phyloP scores from a whole-genome alignment of 2,888 invertebrate species.

The Torymus auratus region DNA sequence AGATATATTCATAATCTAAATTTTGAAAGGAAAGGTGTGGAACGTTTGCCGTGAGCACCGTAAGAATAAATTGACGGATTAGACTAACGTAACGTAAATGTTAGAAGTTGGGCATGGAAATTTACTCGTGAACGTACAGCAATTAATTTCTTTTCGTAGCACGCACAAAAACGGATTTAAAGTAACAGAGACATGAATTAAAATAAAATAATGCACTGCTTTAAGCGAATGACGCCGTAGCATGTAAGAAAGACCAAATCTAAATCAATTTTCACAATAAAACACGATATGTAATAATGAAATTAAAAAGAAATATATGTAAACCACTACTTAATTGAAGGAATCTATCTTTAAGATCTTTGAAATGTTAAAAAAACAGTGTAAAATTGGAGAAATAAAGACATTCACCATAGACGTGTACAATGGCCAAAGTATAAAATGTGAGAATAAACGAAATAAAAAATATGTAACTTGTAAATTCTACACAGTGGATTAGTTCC shows the following conservation, averaged over 20 bases:
- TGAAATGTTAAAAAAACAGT: not conserved
- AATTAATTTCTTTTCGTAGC: conserved; percentile 56
- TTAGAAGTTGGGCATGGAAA: conserved; percentile 53
- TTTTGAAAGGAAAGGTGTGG: conserved; percentile 15
- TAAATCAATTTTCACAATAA: conserved; percentile 45
- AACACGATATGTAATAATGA: conserved; percentile 30
- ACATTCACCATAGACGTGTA: conserved; percentile 37
- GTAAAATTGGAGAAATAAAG: conserved; percentile 26
- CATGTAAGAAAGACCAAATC: conserved; percentile 55
- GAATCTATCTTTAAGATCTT: conserved; percentile 19
- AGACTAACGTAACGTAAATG: conserved; percentile 19
- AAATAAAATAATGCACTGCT: conserved; percentile 57
- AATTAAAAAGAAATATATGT: conserved; percentile 4
- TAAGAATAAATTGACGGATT: conserved; percentile 24
- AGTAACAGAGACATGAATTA: conserved; percentile 38
- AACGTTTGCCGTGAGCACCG: not conserved
- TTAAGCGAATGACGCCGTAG: conserved; percentile 53
- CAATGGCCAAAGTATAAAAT: conserved; percentile 48
- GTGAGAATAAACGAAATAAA: conserved; percentile 35
- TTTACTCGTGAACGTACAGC: conserved; percentile 43
- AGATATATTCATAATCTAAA: conserved; percentile 14
- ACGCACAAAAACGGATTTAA: conserved; percentile 59
- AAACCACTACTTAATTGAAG: conserved; percentile 26
- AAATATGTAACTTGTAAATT: conserved; percentile 45
- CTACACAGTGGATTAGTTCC: conserved; percentile 20